Base-by-base conservation (phyloP, 53 echinoderm and acorn worm genomes). In the Patiria pectinifera region DNA sequence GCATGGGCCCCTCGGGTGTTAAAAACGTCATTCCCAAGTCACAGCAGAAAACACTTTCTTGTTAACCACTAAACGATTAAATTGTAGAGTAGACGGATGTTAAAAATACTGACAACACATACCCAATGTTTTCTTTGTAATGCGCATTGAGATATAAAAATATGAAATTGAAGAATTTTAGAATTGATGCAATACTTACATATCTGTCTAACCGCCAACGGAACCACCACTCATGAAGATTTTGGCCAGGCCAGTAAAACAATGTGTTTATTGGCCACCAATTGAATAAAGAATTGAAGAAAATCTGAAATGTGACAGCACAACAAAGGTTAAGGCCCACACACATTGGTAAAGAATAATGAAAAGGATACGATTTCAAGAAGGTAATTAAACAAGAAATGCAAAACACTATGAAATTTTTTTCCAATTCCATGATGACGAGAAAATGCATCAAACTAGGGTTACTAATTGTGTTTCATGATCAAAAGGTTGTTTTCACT, bases 141-240 rank as follows among this genome's bases (percentile, higher is more conserved):
- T 8, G 8, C 53, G 8, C 53, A 8, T 53, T 53, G 8, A 6
- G 8, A 53, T 53, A 53, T 6, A 8, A 6, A 53, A 53, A 53
- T 53, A 53, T 53, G 8, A 53, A 53, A 53, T 53, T 5, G 53
- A 53, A 53, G 53, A 53, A 53, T 53, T 53, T 53, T 6, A 53
- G 15, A 11, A 74, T 10, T n/a, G 2, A 74, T 4, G 45, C 4
- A 16, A 60, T 83, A 95, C 99, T 99, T 81, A 99, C 99, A 96
- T 94, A 99, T 99, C 97, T 99, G 72, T 99, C 99, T 11, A 99
- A 87, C n/a, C 95, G 87, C 99, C 99, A 99, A 63, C 99, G 91
- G 53, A 99, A 99, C 99, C 99, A 99, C 99, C 99, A 99, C 66
- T 99, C 99, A 87, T 99, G 95, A 15, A 99, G 83, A n/a, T 86